A percentile compares a stretch with the other conserved stretches of the same genome.
Evolutionary conservation across 2,888 invertebrate species (phyloP).

Genomic region (Trypoxylon attenuatum): DNA sequence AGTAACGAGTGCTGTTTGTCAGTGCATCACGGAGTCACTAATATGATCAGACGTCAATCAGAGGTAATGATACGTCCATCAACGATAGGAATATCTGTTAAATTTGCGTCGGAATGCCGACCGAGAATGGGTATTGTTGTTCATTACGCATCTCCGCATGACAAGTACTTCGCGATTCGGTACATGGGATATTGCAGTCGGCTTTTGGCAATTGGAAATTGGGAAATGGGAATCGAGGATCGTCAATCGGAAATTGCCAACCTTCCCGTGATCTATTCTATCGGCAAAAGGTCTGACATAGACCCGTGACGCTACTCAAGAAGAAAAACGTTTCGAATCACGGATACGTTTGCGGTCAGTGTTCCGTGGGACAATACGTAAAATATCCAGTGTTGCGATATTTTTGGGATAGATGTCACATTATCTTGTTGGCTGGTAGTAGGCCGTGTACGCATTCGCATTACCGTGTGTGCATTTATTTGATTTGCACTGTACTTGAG

Average conservation of each 20-base stretch:
- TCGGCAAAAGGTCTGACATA: conserved; percentile 48
- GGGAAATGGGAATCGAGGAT: no score
- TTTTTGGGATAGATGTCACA: conserved; percentile 70
- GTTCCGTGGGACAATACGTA: conserved; percentile 31
- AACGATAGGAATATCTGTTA: conserved; percentile 42
- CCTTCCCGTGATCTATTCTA: conserved; percentile 37
- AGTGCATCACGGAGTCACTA: conserved; percentile 50
- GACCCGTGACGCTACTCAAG: conserved; percentile 23
- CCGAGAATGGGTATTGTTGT: conserved; percentile 55
- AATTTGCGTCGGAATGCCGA: conserved; percentile 35
- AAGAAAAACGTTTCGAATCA: conserved; percentile 23
- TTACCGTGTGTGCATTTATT: conserved; percentile 50
- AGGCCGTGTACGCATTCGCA: conserved; percentile 41
- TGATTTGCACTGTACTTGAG: conserved; percentile 38
- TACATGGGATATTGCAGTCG: no score
- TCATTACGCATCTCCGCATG: conserved; percentile 60
- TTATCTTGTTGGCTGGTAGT: conserved; percentile 48
- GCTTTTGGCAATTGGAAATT: no score
- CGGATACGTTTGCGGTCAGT: conserved; percentile 6
- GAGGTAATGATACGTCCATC: conserved; percentile 44
- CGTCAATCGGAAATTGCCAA: no score
- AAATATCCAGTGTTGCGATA: conserved; percentile 61
- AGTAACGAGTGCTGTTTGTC: conserved; percentile 54
- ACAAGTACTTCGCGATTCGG: conserved; percentile 57
- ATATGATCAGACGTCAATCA: conserved; percentile 49